Evolutionary conservation across 2,888 invertebrate species (phyloP), one percentile per base, ranked within the genome.

Genomic region (Mellilla xanthometata): DNA sequence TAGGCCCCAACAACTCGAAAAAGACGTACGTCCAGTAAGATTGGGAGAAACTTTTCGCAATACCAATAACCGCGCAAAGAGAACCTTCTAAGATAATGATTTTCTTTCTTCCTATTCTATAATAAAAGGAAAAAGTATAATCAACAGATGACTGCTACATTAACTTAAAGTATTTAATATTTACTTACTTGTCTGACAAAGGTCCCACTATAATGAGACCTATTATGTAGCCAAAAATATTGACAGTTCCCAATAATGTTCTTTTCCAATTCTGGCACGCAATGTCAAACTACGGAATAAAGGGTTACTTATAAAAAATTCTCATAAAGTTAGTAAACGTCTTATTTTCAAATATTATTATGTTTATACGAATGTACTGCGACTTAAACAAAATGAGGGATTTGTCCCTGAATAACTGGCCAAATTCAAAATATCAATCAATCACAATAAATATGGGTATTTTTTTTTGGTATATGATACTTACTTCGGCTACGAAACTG

Each of bases 191-290:
- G 75, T 95, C 95, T 2, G 95, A 94, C 26, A 94, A 64, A 8
- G 91, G 90, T 19, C 95, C 95, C 0, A 93, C 90, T 7, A 94
- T 68, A 0, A 93, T 91, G 34, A 94, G 80, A 1, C 94, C 94
- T 36, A 93, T 73, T 77, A 94, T 93, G 63, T 94, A 93, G 0
- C 94, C 94, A 23, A 93, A 67, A 57, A 92, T 93, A 67, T 94
- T 93, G 1, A 93, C 40, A 0, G 94, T 94, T 0, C 95, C 95
- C 7, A 94, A 92, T 52, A 95, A 60, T 0, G 94, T 91, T 39
- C 94, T 74, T 73, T 93, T 94, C 94, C 94, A 95, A 49, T 92
- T 88, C 15, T 92, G 90, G 60, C 94, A 94, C 3, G 91, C 91
- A 8, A 94, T 68, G 57, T 88, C 72, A 65, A 92, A 94, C 94